Evolutionary conservation across 2,797 vertebrate genomes (phyloP).

Genomic region (Acanthurus tractus): DNA sequence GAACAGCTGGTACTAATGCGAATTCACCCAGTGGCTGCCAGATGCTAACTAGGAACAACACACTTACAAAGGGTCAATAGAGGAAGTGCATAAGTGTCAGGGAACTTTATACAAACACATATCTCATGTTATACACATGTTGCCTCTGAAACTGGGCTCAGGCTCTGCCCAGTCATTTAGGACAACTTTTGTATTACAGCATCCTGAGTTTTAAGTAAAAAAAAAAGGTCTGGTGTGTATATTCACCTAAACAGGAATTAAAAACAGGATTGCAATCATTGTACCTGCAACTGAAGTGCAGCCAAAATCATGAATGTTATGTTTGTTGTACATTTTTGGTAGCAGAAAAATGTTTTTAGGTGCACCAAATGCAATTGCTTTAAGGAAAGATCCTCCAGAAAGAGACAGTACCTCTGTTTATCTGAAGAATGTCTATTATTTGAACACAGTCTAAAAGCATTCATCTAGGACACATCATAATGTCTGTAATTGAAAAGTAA

Average conservation of each 20-base stretch:
- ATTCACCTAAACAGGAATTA: background rate
- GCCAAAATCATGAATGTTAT: background rate
- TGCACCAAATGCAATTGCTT: background rate
- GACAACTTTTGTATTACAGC: too few relatives aligned
- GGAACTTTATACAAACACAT: background rate
- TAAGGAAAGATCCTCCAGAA: background rate
- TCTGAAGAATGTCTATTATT: too few relatives aligned
- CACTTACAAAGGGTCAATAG: conserved; percentile 5
- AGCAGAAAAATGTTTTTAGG: background rate
- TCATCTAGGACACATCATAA: too few relatives aligned
- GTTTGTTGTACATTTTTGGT: background rate
- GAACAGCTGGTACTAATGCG: conserved; percentile 19
- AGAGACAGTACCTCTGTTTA: too few relatives aligned
- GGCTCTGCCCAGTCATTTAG: too few relatives aligned
- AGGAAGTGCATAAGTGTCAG: background rate
- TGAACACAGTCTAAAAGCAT: too few relatives aligned
- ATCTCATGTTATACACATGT: background rate
- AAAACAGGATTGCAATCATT: background rate
- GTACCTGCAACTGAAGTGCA: background rate
- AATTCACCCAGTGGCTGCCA: conserved; percentile 27
- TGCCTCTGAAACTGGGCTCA: background rate
- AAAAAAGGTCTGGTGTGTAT: background rate
- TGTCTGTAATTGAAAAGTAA: too few relatives aligned
- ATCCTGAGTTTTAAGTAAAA: too few relatives aligned
- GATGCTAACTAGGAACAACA: conserved; percentile 2